Conservation (phyloP, 1,140 invertebrate species). For the Brachionus koreanus region DNA sequence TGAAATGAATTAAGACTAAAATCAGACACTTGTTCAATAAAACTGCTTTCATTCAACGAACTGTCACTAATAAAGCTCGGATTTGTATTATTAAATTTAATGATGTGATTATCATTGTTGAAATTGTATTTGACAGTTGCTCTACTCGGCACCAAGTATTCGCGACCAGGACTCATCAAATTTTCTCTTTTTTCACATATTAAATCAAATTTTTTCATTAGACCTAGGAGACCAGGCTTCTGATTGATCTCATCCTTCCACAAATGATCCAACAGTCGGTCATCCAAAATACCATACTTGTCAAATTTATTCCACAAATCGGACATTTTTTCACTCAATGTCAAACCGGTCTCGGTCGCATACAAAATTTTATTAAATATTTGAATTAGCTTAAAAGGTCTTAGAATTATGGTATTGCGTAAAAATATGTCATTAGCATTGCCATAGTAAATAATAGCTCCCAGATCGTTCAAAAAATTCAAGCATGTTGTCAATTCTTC, state of each 20-base stretch:
- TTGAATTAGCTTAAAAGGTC: conserved; percentile 51
- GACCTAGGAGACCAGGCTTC: conserved; percentile 51
- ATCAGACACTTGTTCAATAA: conserved; percentile 7
- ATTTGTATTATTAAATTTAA: neutral
- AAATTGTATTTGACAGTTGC: neutral
- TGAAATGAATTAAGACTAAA: conserved; percentile 40
- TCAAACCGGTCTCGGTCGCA: neutral
- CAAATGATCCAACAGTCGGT: conserved; percentile 50
- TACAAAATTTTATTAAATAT: conserved; percentile 45
- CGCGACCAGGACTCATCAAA: neutral
- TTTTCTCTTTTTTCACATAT: conserved; percentile 47
- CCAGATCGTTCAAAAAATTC: conserved; percentile 59
- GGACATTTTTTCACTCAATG: neutral
- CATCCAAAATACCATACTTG: conserved; percentile 51
- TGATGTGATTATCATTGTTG: neutral
- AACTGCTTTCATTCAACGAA: neutral
- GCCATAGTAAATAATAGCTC: conserved; percentile 54
- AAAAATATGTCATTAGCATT: conserved; percentile 49
- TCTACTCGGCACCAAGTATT: conserved; percentile 13
- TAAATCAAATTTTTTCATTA: conserved; percentile 58
- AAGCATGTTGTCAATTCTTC: conserved; percentile 57
- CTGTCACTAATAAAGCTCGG: neutral
- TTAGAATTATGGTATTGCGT: conserved; percentile 53
- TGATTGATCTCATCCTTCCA: conserved; percentile 51
- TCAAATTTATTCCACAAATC: conserved; percentile 51